phyloP scores from a whole-genome alignment of 1,140 invertebrate species.

The Notospermus geniculatus region DNA sequence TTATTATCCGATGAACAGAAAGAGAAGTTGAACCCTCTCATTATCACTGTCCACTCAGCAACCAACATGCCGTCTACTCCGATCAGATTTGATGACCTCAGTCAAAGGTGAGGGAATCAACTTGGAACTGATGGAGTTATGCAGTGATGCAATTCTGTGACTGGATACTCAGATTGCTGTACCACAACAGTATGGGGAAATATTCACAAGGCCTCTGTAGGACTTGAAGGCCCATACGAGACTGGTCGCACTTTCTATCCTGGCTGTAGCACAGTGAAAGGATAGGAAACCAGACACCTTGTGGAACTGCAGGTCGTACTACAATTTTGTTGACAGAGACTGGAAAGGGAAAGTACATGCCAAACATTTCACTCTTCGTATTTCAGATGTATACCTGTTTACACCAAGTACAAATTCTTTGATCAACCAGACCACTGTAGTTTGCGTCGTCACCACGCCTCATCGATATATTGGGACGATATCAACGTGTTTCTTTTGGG shows the following conservation, averaged over 20 bases:
- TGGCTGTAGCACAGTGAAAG: no score
- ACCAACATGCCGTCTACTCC: conserved; percentile 47
- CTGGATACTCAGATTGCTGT: no score
- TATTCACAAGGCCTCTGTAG: no score
- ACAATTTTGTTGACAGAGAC: no score
- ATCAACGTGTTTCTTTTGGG: conserved; percentile 49
- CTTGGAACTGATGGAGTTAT: neutral
- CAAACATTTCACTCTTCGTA: conserved; percentile 5
- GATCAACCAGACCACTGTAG: conserved; percentile 39
- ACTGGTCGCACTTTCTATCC: no score
- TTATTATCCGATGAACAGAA: conserved; percentile 45
- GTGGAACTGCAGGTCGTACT: no score
- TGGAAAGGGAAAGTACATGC: no score
- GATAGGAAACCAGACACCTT: no score
- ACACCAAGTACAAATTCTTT: conserved; percentile 49
- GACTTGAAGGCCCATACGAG: no score
- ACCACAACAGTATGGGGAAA: no score
- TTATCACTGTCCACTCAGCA: conserved; percentile 44
- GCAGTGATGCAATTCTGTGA: no score
- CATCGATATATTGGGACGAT: conserved; percentile 52
- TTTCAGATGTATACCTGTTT: conserved; percentile 49
- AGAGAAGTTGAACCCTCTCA: conserved; percentile 48
- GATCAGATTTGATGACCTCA: conserved; percentile 38
- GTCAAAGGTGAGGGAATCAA: conserved; percentile 33
- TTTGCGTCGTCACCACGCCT: conserved; percentile 37